Conservation (phyloP, 2,113 vertebrate genomes). For the Mirounga angustirostris region DNA sequence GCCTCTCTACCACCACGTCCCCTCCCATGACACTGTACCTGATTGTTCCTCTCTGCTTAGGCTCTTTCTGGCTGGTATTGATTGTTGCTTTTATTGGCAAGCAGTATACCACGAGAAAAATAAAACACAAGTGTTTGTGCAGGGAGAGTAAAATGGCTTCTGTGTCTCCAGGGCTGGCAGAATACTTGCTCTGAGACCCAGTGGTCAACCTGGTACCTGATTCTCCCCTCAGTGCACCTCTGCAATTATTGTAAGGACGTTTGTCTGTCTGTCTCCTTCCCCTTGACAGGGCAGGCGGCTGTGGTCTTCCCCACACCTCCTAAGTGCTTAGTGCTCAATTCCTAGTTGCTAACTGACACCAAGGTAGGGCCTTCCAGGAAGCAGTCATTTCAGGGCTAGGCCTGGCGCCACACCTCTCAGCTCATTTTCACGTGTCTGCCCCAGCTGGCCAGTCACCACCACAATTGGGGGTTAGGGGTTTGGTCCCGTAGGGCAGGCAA, state of each 20-base stretch:
- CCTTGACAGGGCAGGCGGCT: neutral
- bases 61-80: conserved; percentile 53
- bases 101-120: conserved; percentile 57
- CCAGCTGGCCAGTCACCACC: conserved; percentile 43
- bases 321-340: neutral
- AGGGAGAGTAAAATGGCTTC: neutral
- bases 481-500: neutral
- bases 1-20: neutral
- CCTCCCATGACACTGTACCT: neutral
- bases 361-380: conserved; percentile 38
- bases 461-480: conserved; percentile 54
- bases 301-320: neutral
- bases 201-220: neutral
- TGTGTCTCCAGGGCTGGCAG: neutral
- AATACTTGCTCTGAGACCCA: neutral
- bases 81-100: conserved; percentile 72
- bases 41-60: conserved; percentile 1
- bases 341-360: neutral
- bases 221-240: neutral
- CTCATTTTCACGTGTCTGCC: conserved; percentile 29
- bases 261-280: neutral
- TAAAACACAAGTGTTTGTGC: conserved; percentile 29
- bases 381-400: conserved; percentile 34
- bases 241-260: conserved; percentile 20
- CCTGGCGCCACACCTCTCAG: neutral